Percentiles rank a stretch among this genome's conserved stretches.
These are phyloP conservation scores for Bombus terrestris DNA, from an alignment of 1,140 invertebrate species.

Conservation along the genomic window DNA sequence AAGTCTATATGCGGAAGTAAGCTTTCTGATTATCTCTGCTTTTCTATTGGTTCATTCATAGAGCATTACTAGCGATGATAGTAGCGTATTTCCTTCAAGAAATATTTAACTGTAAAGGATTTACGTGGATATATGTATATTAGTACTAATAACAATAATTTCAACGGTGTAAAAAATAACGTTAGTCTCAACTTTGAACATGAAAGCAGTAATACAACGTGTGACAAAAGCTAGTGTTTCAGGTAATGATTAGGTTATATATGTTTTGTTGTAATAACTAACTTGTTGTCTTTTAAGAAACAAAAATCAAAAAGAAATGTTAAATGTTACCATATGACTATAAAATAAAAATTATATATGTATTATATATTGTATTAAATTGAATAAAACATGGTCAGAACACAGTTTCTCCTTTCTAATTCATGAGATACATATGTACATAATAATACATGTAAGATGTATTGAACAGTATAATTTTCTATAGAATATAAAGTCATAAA, in stretches of 20 bases:
- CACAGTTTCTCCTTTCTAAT: background rate
- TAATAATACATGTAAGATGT: background rate
- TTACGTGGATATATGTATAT: background rate
- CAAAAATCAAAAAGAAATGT: conserved; percentile 43
- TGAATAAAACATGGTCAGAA: background rate
- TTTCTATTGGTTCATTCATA: conserved; percentile 61
- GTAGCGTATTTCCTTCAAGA: conserved; percentile 40
- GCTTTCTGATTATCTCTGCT: conserved; percentile 36
- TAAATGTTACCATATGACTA: conserved; percentile 4
- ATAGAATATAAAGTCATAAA: background rate
- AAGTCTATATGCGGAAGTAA: conserved; percentile 70
- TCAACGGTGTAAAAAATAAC: background rate
- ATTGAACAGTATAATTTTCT: background rate
- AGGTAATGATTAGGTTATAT: conserved; percentile 81
- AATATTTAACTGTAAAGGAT: conserved; percentile 8
- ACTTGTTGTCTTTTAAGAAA: conserved; percentile 28
- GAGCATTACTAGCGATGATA: conserved; percentile 44
- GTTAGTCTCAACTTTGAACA: conserved; percentile 67
- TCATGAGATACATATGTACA: background rate
- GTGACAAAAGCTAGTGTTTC: conserved; percentile 88
- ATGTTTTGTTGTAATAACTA: conserved; percentile 26
- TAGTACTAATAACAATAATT: conserved; percentile 4
- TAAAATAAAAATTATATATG: conserved; percentile 16
- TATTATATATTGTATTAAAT: conserved; percentile 5
- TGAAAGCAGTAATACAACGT: conserved; percentile 90